phyloP scores from a whole-genome alignment of 2,888 invertebrate genomes.

The Erynnis tages region DNA sequence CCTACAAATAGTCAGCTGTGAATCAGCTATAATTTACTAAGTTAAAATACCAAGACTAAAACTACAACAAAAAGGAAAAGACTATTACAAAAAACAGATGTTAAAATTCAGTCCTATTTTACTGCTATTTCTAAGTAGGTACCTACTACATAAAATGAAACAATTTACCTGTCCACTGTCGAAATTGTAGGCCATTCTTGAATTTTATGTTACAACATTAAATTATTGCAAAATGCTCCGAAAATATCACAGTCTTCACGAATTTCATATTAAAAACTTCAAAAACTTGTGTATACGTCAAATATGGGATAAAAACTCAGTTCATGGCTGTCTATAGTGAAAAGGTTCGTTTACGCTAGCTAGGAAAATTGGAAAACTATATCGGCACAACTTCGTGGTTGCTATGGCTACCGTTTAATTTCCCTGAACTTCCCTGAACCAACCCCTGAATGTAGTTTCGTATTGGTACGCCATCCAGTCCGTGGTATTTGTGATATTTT shows the following conservation, averaged over 20 bases:
- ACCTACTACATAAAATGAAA: no score
- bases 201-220: conserved; percentile 34
- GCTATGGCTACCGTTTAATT: conserved; percentile 50
- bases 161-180: conserved; percentile 74
- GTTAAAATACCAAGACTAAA: no score
- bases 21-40: no score
- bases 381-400: conserved; percentile 71
- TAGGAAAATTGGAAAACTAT: conserved; percentile 54
- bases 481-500: no score
- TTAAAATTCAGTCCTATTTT: no score
- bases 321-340: conserved; percentile 37
- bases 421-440: conserved; percentile 32
- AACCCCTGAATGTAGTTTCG: no score
- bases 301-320: conserved; percentile 36
- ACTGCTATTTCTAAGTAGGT: background rate
- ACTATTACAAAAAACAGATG: no score
- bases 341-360: conserved; percentile 36
- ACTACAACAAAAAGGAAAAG: no score
- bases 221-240: conserved; percentile 37
- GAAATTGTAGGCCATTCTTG: conserved; percentile 67
- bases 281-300: conserved; percentile 42
- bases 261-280: conserved; percentile 40
- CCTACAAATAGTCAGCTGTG: no score
- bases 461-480: no score
- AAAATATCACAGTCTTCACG: conserved; percentile 50